phyloP scores from a whole-genome alignment of 2,113 vertebrate species.

The Morone saxatilis region DNA sequence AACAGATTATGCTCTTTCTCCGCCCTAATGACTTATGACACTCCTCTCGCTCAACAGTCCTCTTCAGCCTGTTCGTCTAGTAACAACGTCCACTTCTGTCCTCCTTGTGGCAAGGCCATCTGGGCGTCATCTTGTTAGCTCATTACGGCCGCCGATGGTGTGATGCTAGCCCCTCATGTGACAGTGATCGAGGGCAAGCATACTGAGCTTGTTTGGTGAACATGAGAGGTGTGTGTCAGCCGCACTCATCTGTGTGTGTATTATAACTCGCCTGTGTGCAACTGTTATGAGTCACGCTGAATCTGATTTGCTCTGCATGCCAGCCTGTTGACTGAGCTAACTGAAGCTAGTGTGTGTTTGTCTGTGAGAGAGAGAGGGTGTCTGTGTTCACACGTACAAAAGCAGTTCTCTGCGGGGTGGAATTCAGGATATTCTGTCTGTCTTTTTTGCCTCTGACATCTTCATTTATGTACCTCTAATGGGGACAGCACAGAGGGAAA shows the following conservation, averaged over 20 bases:
- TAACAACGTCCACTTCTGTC: slow-evolving; percentile 72
- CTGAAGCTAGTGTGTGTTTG: slow-evolving; percentile 61
- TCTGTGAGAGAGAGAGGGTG: slow-evolving; percentile 64
- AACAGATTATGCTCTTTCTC: slow-evolving; percentile 79
- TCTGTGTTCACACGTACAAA: slow-evolving; percentile 81
- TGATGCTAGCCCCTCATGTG: slow-evolving; percentile 75
- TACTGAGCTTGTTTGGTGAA: slow-evolving; percentile 62
- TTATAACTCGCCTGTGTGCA: slow-evolving; percentile 61
- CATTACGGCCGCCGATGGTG: slow-evolving; percentile 67
- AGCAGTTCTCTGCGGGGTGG: slow-evolving; percentile 70
- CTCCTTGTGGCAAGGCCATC: slow-evolving; percentile 76
- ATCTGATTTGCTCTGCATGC: slow-evolving; percentile 78
- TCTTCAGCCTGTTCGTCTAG: slow-evolving; percentile 60
- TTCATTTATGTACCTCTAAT: slow-evolving; percentile 74
- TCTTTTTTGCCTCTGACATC: slow-evolving; percentile 68
- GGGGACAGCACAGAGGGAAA: slow-evolving; percentile 63
- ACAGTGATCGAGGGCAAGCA: slow-evolving; percentile 72
- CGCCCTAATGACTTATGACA: slow-evolving; percentile 80
- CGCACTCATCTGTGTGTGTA: slow-evolving; percentile 11
- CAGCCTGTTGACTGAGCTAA: slow-evolving; percentile 78
- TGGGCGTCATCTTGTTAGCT: slow-evolving; percentile 82
- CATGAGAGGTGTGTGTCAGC: slow-evolving; percentile 60
- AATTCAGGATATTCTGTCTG: slow-evolving; percentile 71
- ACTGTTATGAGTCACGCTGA: slow-evolving; percentile 76
- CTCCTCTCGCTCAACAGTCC: slow-evolving; percentile 69